Evolutionary conservation across 2,888 invertebrate genomes (phyloP).

Genomic region (Slavum lentiscoides): DNA sequence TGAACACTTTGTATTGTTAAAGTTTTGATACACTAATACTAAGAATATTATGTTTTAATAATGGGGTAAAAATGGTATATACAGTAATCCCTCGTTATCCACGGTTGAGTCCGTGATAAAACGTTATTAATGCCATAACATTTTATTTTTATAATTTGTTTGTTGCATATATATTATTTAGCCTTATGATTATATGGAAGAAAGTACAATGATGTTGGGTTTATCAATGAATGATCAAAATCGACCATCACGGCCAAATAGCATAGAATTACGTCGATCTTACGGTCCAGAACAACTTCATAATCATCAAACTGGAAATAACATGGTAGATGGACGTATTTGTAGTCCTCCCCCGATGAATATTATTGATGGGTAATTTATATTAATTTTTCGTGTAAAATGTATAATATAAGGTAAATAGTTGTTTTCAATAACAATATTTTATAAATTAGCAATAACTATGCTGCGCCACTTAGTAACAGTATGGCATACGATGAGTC

Average conservation of each 20-base stretch:
- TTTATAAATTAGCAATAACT: conserved; percentile 36
- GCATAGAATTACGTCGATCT: conserved; percentile 77
- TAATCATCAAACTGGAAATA: conserved; percentile 45
- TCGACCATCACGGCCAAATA: conserved; percentile 79
- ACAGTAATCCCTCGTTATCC: too few relatives aligned
- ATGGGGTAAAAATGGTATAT: too few relatives aligned
- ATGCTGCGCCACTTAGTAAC: conserved; percentile 43
- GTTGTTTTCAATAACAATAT: neutral
- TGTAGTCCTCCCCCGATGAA: conserved; percentile 53
- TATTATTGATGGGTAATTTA: conserved; percentile 54
- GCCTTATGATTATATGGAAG: conserved; percentile 54
- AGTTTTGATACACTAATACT: too few relatives aligned
- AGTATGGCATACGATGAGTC: conserved; percentile 45
- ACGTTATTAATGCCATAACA: too few relatives aligned
- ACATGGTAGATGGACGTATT: conserved; percentile 54
- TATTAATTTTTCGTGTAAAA: neutral
- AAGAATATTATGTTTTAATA: too few relatives aligned
- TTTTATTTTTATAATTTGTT: neutral
- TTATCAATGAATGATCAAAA: conserved; percentile 54
- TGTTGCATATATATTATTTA: conserved; percentile 22
- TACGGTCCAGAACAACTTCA: conserved; percentile 59
- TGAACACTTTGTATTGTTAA: too few relatives aligned
- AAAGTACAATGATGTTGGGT: conserved; percentile 53
- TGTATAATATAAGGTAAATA: neutral
- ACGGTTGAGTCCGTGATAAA: too few relatives aligned